Conservation (phyloP, 2,113 vertebrate genomes). For the Clinocottus analis region DNA sequence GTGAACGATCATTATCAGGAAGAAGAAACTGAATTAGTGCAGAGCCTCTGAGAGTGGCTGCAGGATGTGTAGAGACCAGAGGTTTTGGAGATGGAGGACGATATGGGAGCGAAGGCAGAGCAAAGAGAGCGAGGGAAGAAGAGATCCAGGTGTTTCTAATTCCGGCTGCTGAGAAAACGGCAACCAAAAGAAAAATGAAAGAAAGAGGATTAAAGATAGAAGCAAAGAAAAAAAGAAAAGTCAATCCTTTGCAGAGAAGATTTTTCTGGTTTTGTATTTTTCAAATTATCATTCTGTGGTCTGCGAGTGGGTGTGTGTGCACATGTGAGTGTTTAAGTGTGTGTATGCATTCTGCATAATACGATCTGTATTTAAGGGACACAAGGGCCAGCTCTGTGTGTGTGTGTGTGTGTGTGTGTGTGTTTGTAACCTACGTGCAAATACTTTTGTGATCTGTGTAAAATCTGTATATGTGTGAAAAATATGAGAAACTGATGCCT, state of each 20-base stretch:
- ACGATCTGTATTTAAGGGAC: not conserved
- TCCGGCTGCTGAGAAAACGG: slow-evolving; percentile 50
- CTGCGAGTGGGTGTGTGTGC: slow-evolving; percentile 25
- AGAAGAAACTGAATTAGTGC: not conserved
- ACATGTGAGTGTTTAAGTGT: not conserved
- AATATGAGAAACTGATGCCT: slow-evolving; percentile 19
- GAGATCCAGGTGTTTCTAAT: slow-evolving; percentile 60
- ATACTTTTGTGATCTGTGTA: not conserved
- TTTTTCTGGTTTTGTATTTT: slow-evolving; percentile 70
- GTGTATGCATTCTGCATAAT: slow-evolving; percentile 11
- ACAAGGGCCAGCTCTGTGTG: not conserved
- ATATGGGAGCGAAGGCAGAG: not conserved
- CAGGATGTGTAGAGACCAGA: not conserved
- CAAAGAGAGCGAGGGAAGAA: slow-evolving; percentile 9
- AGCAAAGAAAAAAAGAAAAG: slow-evolving; percentile 9
- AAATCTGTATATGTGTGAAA: slow-evolving; percentile 33
- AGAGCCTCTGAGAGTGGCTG: not conserved
- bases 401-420: slow-evolving; percentile 16
- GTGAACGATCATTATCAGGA: not conserved
- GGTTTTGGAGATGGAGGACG: not conserved
- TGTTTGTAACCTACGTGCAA: not conserved
- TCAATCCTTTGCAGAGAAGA: slow-evolving; percentile 44
- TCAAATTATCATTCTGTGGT: slow-evolving; percentile 70
- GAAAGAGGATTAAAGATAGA: slow-evolving; percentile 34
- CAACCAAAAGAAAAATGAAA: slow-evolving; percentile 43